phyloP scores from a whole-genome alignment of 2,113 vertebrate species.

The Carassius carassius region DNA sequence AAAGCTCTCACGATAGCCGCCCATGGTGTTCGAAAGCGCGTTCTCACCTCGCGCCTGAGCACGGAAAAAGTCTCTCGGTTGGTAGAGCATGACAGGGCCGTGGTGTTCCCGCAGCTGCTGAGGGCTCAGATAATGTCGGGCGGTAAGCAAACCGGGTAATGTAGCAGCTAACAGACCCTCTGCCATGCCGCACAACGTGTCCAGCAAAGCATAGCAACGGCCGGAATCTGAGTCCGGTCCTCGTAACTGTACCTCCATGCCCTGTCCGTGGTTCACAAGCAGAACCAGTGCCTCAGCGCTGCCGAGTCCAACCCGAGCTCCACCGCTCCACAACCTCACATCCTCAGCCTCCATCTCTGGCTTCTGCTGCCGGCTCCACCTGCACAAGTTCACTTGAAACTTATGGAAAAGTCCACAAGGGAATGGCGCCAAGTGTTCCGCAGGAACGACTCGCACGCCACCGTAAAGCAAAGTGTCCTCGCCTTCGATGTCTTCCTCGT shows the following conservation, averaged over 20 bases:
- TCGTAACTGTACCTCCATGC: constrained; percentile 91
- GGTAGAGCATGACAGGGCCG: constrained; percentile 95
- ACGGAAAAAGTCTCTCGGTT: constrained; percentile 94
- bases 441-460: constrained; percentile 89
- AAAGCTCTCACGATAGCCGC: constrained; percentile 94
- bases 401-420: constrained; percentile 98
- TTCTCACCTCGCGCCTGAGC: constrained; percentile 88
- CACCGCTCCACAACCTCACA: constrained; percentile 92
- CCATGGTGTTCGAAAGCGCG: constrained; percentile 94
- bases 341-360: constrained; percentile 83
- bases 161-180: constrained; percentile 91
- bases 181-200: constrained; percentile 90
- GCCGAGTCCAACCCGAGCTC: constrained; percentile 85
- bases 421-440: constrained; percentile 92
- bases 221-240: constrained; percentile 86
- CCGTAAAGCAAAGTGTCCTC: constrained; percentile 86
- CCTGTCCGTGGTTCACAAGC: constrained; percentile 97
- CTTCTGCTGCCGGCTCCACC: constrained; percentile 95
- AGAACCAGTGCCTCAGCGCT: constrained; percentile 90
- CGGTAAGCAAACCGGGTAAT: constrained; percentile 87
- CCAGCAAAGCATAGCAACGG: constrained; percentile 90
- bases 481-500: constrained; percentile 93
- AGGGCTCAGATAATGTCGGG: constrained; percentile 94
- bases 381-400: constrained; percentile 94
- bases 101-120: constrained; percentile 95